Conservation (phyloP, 1,140 invertebrate species). For the Brachystomella parvula region DNA sequence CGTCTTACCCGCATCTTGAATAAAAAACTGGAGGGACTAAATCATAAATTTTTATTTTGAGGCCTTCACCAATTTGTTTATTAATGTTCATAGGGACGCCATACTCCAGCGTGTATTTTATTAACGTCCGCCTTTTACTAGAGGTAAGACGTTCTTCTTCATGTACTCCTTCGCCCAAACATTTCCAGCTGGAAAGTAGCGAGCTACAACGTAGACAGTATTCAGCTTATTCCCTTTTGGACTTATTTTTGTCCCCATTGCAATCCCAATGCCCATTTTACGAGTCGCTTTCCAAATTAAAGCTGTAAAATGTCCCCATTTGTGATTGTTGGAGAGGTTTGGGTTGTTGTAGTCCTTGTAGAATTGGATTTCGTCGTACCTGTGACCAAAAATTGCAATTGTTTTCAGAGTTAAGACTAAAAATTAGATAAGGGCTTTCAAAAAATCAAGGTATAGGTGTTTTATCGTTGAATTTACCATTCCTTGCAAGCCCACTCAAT, state of each 20-base stretch:
- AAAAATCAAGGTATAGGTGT: background rate
- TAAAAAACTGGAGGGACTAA: too few species aligned
- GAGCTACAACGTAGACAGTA: slow-evolving; percentile 10
- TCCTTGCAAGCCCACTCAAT: background rate
- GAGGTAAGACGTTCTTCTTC: slow-evolving; percentile 7
- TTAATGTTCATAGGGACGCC: too few species aligned
- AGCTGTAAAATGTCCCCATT: slow-evolving; percentile 23
- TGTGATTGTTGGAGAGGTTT: background rate
- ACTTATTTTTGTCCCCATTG: slow-evolving; percentile 3
- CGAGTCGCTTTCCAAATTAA: slow-evolving; percentile 15
- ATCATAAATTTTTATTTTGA: too few species aligned
- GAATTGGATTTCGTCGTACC: slow-evolving; percentile 5
- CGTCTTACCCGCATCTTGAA: background rate
- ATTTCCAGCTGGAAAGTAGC: slow-evolving; percentile 12
- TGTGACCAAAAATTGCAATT: slow-evolving; percentile 1
- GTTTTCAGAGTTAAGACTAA: background rate
- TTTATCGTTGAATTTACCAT: background rate
- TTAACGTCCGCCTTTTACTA: too few species aligned
- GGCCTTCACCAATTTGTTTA: too few species aligned
- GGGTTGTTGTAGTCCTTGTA: slow-evolving; percentile 9
- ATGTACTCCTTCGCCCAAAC: background rate
- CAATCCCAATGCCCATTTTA: slow-evolving; percentile 12
- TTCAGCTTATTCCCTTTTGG: background rate
- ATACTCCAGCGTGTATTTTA: too few species aligned
- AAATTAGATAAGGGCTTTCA: background rate